phyloP scores from a whole-genome alignment of 64 coral and sea anemone genomes.

The Montipora sp. region DNA sequence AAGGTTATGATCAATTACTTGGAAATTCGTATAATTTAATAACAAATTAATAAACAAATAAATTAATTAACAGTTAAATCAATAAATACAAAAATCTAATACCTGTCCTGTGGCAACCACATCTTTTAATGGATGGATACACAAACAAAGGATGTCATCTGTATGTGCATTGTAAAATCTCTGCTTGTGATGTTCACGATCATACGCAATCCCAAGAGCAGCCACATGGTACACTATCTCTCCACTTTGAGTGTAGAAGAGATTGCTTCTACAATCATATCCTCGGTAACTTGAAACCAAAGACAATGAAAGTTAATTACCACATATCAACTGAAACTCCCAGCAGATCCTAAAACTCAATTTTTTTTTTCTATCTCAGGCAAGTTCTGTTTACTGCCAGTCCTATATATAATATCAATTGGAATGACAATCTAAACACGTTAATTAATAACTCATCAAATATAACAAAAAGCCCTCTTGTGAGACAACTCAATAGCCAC shows the following conservation, averaged over 20 bases:
- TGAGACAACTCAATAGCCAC: too few relatives aligned
- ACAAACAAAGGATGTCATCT: conserved; percentile 97
- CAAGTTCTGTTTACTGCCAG: too few relatives aligned
- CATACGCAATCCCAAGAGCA: conserved; percentile 94
- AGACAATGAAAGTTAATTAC: not conserved
- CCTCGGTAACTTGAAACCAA: conserved; percentile 86
- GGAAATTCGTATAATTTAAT: not conserved
- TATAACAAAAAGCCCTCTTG: too few relatives aligned
- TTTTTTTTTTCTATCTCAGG: not conserved
- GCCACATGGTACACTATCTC: conserved; percentile 98
- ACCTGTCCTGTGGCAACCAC: conserved; percentile 98
- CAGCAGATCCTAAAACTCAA: not conserved
- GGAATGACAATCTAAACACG: too few relatives aligned
- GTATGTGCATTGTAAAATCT: conserved; percentile 96
- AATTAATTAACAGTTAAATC: too few relatives aligned
- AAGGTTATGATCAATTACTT: too few relatives aligned
- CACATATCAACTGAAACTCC: not conserved
- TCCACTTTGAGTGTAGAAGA: conserved; percentile 96
- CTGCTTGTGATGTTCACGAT: conserved; percentile 87
- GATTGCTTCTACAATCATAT: conserved; percentile 96
- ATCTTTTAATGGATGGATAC: conserved; percentile 93
- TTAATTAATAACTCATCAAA: too few relatives aligned
- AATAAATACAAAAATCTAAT: not conserved
- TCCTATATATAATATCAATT: too few relatives aligned
- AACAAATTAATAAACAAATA: not conserved